These are phyloP conservation scores for Tyria jacobaeae DNA, from an alignment of 2,888 invertebrate genomes.

Conservation along the genomic window DNA sequence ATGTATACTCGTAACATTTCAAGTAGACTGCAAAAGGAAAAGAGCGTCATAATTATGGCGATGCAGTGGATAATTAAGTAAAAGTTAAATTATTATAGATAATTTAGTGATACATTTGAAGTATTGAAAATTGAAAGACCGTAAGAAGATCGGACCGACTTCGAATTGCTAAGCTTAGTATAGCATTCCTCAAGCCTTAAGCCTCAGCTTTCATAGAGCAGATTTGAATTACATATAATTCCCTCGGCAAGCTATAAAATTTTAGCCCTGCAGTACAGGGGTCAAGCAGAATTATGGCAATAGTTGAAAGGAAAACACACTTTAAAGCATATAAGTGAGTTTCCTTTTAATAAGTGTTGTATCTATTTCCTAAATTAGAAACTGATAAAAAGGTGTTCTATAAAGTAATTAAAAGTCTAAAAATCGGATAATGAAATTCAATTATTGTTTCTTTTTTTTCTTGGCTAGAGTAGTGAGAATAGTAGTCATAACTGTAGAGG, in stretches of 20 bases:
- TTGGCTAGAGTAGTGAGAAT: constrained; percentile 72
- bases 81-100: no score
- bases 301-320: background rate
- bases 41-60: no score
- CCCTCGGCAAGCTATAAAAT: background rate
- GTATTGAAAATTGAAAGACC: no score
- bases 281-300: background rate
- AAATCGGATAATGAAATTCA: background rate
- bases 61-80: no score
- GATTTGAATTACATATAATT: background rate
- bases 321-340: background rate
- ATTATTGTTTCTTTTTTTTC: constrained; percentile 71
- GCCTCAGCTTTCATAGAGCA: no score
- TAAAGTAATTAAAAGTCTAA: background rate
- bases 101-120: no score
- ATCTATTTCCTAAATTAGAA: no score
- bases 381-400: background rate
- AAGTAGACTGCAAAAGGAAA: background rate
- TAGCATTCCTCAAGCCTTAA: no score
- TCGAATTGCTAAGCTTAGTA: background rate
- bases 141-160: background rate
- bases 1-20: background rate
- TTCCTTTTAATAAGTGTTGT: no score
- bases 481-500: constrained; percentile 67
- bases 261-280: background rate